A percentile compares a stretch with the other conserved stretches of the same genome.
Conservation (phyloP, 2,113 vertebrate genomes). For the Orientallactaga bullata region DNA sequence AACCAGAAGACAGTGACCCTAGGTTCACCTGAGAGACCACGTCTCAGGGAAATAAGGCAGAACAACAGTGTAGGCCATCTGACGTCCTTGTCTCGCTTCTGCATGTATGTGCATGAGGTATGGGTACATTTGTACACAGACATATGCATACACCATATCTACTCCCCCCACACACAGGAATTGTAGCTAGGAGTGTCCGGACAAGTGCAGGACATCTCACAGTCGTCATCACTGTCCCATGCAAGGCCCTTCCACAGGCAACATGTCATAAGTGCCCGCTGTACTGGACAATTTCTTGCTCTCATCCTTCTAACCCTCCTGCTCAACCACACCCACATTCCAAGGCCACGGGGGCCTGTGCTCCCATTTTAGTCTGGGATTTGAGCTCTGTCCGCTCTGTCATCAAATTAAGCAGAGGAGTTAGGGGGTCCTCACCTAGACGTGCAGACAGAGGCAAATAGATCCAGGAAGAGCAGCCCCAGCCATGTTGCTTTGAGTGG, state of each 20-base stretch:
- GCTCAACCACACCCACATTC: not conserved
- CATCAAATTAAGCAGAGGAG: not conserved
- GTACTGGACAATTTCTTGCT: not conserved
- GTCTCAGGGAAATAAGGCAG: too few species aligned
- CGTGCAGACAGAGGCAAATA: not conserved
- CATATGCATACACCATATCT: too few species aligned
- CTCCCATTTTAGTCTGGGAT: too few species aligned
- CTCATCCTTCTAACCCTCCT: not conserved
- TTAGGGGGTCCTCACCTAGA: not conserved
- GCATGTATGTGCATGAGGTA: too few species aligned
- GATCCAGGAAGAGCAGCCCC: not conserved
- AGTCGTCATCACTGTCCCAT: rapidly evolving
- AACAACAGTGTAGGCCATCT: too few species aligned
- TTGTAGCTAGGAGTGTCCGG: not conserved
- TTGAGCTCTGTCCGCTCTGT: not conserved
- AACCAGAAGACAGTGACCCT: too few species aligned
- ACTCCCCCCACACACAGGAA: too few species aligned
- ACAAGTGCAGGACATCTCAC: not conserved
- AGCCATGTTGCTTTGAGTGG: not conserved
- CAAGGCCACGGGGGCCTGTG: not conserved
- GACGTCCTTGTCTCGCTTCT: too few species aligned
- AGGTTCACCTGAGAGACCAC: too few species aligned
- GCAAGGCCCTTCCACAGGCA: too few species aligned
- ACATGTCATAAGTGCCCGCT: not conserved
- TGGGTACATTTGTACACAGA: too few species aligned